These are phyloP conservation scores for Drosophila varians DNA, from an alignment of 1,140 invertebrate species.

Conservation along the genomic window DNA sequence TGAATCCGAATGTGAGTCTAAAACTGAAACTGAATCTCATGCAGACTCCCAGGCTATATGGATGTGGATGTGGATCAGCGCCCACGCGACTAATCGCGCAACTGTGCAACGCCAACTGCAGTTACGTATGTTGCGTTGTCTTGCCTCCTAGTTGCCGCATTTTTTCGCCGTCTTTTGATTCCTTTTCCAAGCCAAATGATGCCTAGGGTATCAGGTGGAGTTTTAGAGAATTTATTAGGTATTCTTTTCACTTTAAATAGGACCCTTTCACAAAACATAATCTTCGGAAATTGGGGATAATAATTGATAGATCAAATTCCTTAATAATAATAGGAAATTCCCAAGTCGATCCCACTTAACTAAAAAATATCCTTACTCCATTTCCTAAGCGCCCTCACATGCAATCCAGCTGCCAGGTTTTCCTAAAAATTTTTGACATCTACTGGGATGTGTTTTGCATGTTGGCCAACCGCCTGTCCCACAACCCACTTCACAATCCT, in stretches of 20 bases:
- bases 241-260: not conserved
- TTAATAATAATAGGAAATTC: not conserved
- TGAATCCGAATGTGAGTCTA: constrained; percentile 2
- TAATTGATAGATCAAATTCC: not conserved
- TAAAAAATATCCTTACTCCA: not conserved
- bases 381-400: constrained; percentile 58
- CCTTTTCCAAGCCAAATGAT: constrained; percentile 49
- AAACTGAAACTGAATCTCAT: constrained; percentile 14
- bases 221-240: not conserved
- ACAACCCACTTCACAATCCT: constrained; percentile 1
- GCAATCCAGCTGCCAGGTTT: constrained; percentile 54
- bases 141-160: constrained; percentile 34
- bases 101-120: constrained; percentile 67
- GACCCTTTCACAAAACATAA: not conserved
- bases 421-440: constrained; percentile 39
- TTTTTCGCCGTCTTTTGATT: constrained; percentile 54
- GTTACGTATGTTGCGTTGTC: constrained; percentile 73
- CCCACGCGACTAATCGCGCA: constrained; percentile 51
- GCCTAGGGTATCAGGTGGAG: constrained; percentile 4
- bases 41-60: constrained; percentile 1
- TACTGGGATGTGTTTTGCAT: constrained; percentile 53
- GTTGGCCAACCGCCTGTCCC: constrained; percentile 65
- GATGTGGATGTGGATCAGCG: constrained; percentile 21
- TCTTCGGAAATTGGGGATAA: not conserved
- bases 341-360: not conserved